Percentiles rank a stretch among this genome's conserved stretches.
Evolutionary conservation across 1,140 invertebrate species (phyloP).

Genomic region (Cyclargus thomasi): DNA sequence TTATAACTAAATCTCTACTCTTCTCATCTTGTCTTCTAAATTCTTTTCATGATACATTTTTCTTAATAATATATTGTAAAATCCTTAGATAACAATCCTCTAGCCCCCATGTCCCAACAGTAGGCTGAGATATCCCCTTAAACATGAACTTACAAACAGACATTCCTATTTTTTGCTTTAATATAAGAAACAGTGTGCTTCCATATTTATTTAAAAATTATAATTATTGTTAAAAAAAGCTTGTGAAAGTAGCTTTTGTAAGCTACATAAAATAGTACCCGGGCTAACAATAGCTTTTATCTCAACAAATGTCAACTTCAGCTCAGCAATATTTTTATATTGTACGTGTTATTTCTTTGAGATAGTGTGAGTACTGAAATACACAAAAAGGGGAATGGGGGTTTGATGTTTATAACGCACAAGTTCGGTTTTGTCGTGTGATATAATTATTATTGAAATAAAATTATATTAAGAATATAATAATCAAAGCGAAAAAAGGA

Average conservation of each 20-base stretch:
- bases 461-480: not conserved
- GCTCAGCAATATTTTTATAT: too few species aligned
- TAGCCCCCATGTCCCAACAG: not conserved
- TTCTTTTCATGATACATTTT: too few species aligned
- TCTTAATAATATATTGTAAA: not conserved
- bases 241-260: not conserved
- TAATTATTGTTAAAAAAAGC: not conserved
- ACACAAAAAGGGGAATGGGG: too few species aligned
- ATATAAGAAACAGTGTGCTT: constrained; percentile 5
- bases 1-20: too few species aligned
- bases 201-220: constrained; percentile 7
- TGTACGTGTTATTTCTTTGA: too few species aligned
- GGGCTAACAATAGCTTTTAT: too few species aligned
- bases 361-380: not conserved
- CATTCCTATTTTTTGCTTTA: constrained; percentile 10
- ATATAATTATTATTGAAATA: not conserved
- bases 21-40: too few species aligned
- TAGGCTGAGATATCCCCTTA: not conserved
- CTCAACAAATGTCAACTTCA: too few species aligned
- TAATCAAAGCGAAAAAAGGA: not conserved
- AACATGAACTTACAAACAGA: not conserved
- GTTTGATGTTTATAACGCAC: not conserved
- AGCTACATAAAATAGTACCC: not conserved
- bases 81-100: not conserved
- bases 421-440: not conserved